These are phyloP conservation scores for Cygnus olor DNA, from an alignment of 2,797 vertebrate species.

Conservation along the genomic window DNA sequence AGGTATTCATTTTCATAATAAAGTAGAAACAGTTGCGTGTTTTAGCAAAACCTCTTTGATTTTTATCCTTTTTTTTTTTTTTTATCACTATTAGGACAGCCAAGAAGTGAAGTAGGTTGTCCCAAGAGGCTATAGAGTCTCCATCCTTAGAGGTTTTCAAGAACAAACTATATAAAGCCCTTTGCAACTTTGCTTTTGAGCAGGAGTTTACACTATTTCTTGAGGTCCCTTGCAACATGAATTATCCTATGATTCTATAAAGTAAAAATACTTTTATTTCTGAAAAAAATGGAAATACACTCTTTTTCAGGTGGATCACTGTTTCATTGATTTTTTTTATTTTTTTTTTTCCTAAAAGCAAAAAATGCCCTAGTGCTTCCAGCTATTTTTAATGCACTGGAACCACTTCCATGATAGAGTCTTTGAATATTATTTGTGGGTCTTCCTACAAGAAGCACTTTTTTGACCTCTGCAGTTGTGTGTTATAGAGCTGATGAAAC, in stretches of 20 bases:
- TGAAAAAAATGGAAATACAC: neutral
- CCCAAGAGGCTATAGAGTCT: neutral
- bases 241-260: neutral
- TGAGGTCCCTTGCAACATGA: neutral
- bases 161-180: neutral
- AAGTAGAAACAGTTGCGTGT: neutral
- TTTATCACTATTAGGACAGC: neutral
- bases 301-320: neutral
- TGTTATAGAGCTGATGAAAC: neutral
- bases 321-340: neutral
- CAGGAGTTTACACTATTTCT: neutral
- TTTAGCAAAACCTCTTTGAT: neutral
- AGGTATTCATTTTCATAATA: slow-evolving; percentile 27
- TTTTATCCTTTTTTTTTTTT: neutral
- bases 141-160: neutral
- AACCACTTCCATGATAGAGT: neutral
- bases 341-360: neutral
- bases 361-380: neutral
- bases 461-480: neutral
- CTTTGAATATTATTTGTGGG: neutral
- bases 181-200: neutral
- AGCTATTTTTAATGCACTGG: neutral
- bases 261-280: neutral
- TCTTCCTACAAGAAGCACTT: neutral
- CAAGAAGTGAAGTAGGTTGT: neutral